phyloP scores from a whole-genome alignment of 1,140 invertebrate genomes.

The Drosophila orena region DNA sequence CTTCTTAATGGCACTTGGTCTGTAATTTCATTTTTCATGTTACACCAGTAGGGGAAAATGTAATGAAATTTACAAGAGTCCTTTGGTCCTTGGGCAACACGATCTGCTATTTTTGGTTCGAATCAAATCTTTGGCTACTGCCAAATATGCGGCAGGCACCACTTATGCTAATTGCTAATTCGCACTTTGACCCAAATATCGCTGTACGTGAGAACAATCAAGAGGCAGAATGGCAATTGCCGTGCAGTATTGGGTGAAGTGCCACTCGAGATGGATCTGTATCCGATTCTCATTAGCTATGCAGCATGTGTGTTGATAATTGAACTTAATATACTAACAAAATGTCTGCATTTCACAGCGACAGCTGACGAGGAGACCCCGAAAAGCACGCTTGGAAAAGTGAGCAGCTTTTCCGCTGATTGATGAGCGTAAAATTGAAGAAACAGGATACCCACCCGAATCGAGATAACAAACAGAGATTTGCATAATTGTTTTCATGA shows the following conservation, averaged over 20 bases:
- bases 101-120: slow-evolving; percentile 58
- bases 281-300: slow-evolving; percentile 58
- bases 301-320: slow-evolving; percentile 67
- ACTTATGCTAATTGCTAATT: slow-evolving; percentile 79
- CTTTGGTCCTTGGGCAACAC: slow-evolving; percentile 4
- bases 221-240: slow-evolving; percentile 5
- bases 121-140: slow-evolving; percentile 62
- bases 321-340: slow-evolving; percentile 69
- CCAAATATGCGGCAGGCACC: slow-evolving; percentile 34
- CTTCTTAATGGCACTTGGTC: slow-evolving; percentile 67
- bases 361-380: slow-evolving; percentile 25
- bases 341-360: slow-evolving; percentile 51
- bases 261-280: slow-evolving; percentile 18
- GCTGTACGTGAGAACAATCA: slow-evolving; percentile 45
- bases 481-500: too few species aligned
- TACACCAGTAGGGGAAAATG: slow-evolving; percentile 22
- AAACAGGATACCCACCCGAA: neutral
- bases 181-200: slow-evolving; percentile 69
- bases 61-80: slow-evolving; percentile 65
- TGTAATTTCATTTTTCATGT: slow-evolving; percentile 65
- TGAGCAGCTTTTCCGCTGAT: neutral
- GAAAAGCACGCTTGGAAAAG: slow-evolving; percentile 40
- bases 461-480: too few species aligned
- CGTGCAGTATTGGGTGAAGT: slow-evolving; percentile 1
- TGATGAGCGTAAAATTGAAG: slow-evolving; percentile 4